Percentiles rank a stretch among this genome's conserved stretches.
Conservation (phyloP, 2,113 vertebrate species). For the Nothoprocta perdicaria region DNA sequence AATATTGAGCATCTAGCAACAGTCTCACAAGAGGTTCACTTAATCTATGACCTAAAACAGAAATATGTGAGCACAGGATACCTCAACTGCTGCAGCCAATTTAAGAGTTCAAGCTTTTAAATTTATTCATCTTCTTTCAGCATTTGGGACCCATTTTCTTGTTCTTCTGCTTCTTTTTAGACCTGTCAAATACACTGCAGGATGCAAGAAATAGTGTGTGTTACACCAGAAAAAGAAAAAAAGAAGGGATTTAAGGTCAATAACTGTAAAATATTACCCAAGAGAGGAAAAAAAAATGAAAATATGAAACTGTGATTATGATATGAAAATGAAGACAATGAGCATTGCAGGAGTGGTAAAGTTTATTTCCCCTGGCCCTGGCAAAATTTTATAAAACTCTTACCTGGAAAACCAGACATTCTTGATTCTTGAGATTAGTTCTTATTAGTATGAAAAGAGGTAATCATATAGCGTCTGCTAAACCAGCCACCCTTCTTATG, state of each 20-base stretch:
- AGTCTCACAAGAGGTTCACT: not conserved
- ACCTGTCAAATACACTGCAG: not conserved
- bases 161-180: not conserved
- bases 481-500: not conserved
- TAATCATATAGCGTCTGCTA: not conserved
- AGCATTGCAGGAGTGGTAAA: not conserved
- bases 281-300: not conserved
- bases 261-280: not conserved
- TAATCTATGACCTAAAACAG: not conserved
- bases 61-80: not conserved
- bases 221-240: not conserved
- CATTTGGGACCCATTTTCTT: not conserved
- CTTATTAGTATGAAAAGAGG: not conserved
- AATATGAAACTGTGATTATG: not conserved
- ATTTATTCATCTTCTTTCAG: not conserved
- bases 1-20: not conserved
- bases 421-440: not conserved
- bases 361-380: not conserved
- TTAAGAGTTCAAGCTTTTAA: not conserved
- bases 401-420: not conserved
- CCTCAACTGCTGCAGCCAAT: not conserved
- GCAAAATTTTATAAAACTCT: not conserved
- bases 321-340: slow-evolving; percentile 23
- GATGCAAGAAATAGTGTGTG: not conserved
- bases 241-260: not conserved